A percentile compares a stretch with the other conserved stretches of the same genome.
phyloP scores from a whole-genome alignment of 2,113 vertebrate genomes.

The Caracal caracal region DNA sequence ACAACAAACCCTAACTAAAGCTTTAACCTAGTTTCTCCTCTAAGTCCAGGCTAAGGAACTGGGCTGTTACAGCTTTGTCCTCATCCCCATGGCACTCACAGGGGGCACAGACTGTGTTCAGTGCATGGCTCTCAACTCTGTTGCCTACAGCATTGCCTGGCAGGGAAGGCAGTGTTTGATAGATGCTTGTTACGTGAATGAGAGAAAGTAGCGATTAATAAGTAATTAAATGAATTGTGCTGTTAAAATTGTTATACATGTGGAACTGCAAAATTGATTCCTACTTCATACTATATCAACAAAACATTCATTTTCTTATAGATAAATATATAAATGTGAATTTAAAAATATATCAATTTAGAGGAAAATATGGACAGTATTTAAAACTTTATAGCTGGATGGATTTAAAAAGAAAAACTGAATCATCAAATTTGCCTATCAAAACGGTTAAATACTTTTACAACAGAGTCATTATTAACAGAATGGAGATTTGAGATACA shows the following conservation, averaged over 20 bases:
- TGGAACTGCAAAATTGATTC: background rate
- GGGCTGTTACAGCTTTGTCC: background rate
- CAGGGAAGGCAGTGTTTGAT: background rate
- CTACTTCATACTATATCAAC: background rate
- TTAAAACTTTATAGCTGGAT: background rate
- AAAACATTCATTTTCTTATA: background rate
- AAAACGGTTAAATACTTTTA: background rate
- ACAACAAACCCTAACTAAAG: background rate
- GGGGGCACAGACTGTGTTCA: accelerated
- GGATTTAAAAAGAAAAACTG: background rate
- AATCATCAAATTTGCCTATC: background rate
- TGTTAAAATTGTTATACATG: background rate
- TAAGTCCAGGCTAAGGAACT: background rate
- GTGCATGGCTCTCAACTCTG: background rate
- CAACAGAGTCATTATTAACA: background rate
- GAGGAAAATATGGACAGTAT: background rate
- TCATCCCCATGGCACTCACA: accelerated
- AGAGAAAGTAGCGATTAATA: background rate
- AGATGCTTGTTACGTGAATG: background rate
- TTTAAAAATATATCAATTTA: background rate
- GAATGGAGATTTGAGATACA: background rate
- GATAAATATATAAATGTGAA: background rate
- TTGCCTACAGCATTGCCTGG: background rate
- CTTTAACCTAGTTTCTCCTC: background rate
- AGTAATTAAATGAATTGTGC: background rate